Percentiles rank a stretch among this genome's conserved stretches.
phyloP scores from a whole-genome alignment of 2,113 vertebrate genomes.

The Hiodon tergisus region DNA sequence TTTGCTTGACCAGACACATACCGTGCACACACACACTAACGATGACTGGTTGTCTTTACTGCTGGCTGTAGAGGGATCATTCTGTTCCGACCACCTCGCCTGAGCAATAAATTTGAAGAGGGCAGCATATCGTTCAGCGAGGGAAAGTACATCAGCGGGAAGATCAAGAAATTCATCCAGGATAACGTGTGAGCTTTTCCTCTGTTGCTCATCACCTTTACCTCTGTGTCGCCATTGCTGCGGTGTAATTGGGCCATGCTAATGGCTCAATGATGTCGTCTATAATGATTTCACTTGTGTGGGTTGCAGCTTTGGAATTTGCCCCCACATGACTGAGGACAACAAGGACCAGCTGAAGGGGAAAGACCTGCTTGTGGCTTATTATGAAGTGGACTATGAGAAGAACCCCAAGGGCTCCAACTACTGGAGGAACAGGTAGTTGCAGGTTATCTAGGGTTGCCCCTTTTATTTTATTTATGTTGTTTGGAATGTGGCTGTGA shows the following conservation, averaged over 20 bases:
- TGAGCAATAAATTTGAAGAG: slow-evolving; percentile 46
- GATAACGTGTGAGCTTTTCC: slow-evolving; percentile 37
- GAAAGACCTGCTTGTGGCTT: slow-evolving; percentile 57
- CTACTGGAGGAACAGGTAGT: slow-evolving; percentile 72
- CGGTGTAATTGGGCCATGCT: neutral
- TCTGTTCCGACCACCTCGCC: slow-evolving; percentile 42
- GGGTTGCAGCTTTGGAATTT: slow-evolving; percentile 54
- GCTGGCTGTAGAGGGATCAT: slow-evolving; percentile 31
- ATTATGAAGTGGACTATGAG: slow-evolving; percentile 62
- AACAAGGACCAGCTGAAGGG: slow-evolving; percentile 57
- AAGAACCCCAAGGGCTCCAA: slow-evolving; percentile 57
- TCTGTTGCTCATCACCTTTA: neutral
- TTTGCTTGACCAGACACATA: neutral
- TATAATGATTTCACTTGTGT: neutral
- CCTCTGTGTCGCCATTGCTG: neutral
- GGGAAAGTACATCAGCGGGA: slow-evolving; percentile 21
- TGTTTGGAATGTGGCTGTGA: too few relatives aligned
- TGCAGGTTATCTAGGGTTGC: neutral
- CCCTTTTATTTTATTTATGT: too few relatives aligned
- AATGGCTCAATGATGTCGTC: neutral
- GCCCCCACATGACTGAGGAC: slow-evolving; percentile 63
- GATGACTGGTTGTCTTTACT: neutral
- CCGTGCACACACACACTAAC: neutral
- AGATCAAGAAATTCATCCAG: slow-evolving; percentile 37
- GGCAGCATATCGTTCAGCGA: neutral